Conservation (phyloP, 2,888 invertebrate species). For the Tiliacea citrago region DNA sequence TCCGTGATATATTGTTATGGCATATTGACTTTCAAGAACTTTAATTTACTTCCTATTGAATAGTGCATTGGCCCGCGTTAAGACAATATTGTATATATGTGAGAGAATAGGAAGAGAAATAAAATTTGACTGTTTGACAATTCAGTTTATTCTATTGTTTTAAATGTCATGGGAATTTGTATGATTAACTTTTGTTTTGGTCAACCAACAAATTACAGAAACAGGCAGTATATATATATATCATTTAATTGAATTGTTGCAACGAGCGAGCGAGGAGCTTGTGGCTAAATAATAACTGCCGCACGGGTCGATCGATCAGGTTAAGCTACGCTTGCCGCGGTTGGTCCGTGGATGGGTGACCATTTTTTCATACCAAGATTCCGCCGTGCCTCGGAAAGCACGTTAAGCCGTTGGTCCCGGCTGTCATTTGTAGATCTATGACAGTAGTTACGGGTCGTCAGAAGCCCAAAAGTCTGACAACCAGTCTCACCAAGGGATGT, state of each 20-base stretch:
- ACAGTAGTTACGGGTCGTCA: no score
- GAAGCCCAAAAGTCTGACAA: no score
- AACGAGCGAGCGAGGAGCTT: no score
- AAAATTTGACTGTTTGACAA: neutral
- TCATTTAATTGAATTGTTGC: neutral
- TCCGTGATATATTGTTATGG: slow-evolving; percentile 73
- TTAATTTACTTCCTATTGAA: slow-evolving; percentile 57
- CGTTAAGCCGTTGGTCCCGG: no score
- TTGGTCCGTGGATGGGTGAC: no score
- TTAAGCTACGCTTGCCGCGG: no score
- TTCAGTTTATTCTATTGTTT: neutral
- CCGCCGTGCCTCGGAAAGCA: no score
- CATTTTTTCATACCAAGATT: no score
- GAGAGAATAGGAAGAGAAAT: neutral
- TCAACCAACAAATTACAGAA: neutral
- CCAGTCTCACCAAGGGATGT: no score
- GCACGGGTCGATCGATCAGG: no score
- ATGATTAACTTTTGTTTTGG: neutral
- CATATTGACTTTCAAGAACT: slow-evolving; percentile 63
- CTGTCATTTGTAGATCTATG: no score
- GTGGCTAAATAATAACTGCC: no score
- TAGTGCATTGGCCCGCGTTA: slow-evolving; percentile 11
- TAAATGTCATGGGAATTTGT: neutral
- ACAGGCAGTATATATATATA: neutral
- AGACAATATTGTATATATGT: neutral